phyloP scores from a whole-genome alignment of 2,888 invertebrate genomes.

The Meteorus cinctellus region DNA sequence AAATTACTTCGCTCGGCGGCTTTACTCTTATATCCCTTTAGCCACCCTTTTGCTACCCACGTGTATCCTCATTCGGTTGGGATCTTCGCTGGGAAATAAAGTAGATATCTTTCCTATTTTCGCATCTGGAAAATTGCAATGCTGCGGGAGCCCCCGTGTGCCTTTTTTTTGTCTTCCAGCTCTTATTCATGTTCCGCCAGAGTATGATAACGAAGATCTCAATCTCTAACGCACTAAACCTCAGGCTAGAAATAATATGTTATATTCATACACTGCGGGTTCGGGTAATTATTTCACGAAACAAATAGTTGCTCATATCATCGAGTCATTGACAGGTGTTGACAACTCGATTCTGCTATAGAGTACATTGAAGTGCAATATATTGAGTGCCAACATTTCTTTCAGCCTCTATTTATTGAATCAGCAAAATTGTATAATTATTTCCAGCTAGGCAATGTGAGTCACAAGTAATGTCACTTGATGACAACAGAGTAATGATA shows the following conservation, averaged over 20 bases:
- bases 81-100: conserved; percentile 69
- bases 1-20: conserved; percentile 73
- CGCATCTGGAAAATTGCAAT: conserved; percentile 71
- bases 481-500: conserved; percentile 49
- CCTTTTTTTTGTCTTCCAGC: conserved; percentile 7
- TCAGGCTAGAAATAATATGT: no score
- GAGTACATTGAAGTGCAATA: background rate
- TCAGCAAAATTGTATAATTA: conserved; percentile 72
- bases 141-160: conserved; percentile 53
- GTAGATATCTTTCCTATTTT: conserved; percentile 70
- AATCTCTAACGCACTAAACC: conserved; percentile 15
- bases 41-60: conserved; percentile 52
- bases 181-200: background rate
- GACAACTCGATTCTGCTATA: background rate
- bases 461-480: conserved; percentile 42
- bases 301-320: background rate
- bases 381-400: background rate
- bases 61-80: conserved; percentile 70
- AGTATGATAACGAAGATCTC: conserved; percentile 4
- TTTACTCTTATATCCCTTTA: conserved; percentile 68
- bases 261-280: no score
- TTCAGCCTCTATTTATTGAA: conserved; percentile 66
- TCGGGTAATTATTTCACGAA: background rate
- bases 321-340: background rate
- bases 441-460: conserved; percentile 54